phyloP scores from a whole-genome alignment of 2,888 invertebrate species.

The Sepiola atlantica region DNA sequence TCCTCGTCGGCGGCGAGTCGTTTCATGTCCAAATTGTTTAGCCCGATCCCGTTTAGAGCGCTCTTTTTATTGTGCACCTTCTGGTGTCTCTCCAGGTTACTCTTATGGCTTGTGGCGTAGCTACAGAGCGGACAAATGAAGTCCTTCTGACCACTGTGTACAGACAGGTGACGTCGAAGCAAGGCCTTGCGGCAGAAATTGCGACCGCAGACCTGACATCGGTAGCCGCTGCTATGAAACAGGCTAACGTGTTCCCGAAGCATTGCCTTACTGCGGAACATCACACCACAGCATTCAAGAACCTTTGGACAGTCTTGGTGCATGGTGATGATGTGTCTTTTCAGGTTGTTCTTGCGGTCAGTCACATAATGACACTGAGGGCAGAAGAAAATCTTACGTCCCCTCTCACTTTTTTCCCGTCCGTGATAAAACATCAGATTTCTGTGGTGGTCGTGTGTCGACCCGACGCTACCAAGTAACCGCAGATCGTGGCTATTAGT shows the following conservation, averaged over 20 bases:
- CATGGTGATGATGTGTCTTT: conserved; percentile 75
- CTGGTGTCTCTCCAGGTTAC: conserved; percentile 75
- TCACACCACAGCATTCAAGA: conserved; percentile 72
- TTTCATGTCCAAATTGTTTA: neutral
- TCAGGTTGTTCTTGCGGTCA: conserved; percentile 74
- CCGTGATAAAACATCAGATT: neutral
- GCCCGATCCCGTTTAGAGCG: neutral
- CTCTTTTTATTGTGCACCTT: conserved; percentile 63
- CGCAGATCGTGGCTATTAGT: neutral
- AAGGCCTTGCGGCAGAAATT: conserved; percentile 75
- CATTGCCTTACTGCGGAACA: conserved; percentile 73
- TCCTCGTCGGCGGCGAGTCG: neutral
- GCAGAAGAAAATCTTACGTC: conserved; percentile 60
- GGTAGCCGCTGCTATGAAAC: conserved; percentile 74
- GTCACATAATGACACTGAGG: conserved; percentile 71
- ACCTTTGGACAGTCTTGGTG: conserved; percentile 69
- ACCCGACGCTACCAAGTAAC: neutral
- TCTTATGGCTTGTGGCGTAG: conserved; percentile 76
- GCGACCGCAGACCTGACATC: conserved; percentile 73
- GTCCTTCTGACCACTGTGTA: conserved; percentile 76
- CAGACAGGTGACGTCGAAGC: conserved; percentile 74
- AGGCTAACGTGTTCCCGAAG: conserved; percentile 73
- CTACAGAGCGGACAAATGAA: conserved; percentile 73
- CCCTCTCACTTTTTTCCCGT: conserved; percentile 41
- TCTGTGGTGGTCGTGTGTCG: conserved; percentile 38